phyloP scores from a whole-genome alignment of 1,140 invertebrate genomes.

The Drosophila murphyi region DNA sequence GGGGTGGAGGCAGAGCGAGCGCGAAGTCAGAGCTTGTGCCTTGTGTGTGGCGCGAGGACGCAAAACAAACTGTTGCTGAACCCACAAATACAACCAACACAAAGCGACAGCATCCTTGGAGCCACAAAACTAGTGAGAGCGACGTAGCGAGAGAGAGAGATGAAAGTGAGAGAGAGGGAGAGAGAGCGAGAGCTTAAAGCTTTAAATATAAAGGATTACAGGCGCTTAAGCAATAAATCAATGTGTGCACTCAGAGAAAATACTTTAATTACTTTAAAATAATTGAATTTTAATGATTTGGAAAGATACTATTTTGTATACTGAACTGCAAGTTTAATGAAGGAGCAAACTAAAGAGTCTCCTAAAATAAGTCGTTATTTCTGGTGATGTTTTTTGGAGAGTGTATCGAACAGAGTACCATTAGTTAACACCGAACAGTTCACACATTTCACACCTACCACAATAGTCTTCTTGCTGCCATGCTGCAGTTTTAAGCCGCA shows the following conservation, averaged over 20 bases:
- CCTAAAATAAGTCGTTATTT: too few relatives aligned
- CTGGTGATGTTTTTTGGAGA: too few relatives aligned
- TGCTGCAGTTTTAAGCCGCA: slow-evolving; percentile 57
- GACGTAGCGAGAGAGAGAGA: not conserved
- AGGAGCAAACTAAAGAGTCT: too few relatives aligned
- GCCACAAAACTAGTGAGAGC: slow-evolving; percentile 4
- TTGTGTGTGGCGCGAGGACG: slow-evolving; percentile 60
- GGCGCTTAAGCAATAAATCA: slow-evolving; percentile 73
- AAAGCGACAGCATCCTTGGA: slow-evolving; percentile 37
- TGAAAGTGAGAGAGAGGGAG: slow-evolving; percentile 8
- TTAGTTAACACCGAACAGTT: not conserved
- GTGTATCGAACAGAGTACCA: too few relatives aligned
- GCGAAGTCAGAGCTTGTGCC: slow-evolving; percentile 48
- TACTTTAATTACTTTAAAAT: too few relatives aligned
- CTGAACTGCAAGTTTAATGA: too few relatives aligned
- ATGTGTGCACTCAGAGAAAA: slow-evolving; percentile 40
- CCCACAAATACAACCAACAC: slow-evolving; percentile 14
- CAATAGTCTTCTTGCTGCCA: slow-evolving; percentile 52
- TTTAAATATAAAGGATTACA: slow-evolving; percentile 65
- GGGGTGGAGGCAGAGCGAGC: not conserved
- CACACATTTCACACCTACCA: slow-evolving; percentile 43
- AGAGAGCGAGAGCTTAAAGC: slow-evolving; percentile 49
- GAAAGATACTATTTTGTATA: too few relatives aligned
- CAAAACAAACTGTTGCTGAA: slow-evolving; percentile 77
- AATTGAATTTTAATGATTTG: too few relatives aligned